Percentiles rank a stretch among this genome's conserved stretches.
Evolutionary conservation across 2,888 invertebrate genomes (phyloP).

Genomic region (Geophilus truncorum): DNA sequence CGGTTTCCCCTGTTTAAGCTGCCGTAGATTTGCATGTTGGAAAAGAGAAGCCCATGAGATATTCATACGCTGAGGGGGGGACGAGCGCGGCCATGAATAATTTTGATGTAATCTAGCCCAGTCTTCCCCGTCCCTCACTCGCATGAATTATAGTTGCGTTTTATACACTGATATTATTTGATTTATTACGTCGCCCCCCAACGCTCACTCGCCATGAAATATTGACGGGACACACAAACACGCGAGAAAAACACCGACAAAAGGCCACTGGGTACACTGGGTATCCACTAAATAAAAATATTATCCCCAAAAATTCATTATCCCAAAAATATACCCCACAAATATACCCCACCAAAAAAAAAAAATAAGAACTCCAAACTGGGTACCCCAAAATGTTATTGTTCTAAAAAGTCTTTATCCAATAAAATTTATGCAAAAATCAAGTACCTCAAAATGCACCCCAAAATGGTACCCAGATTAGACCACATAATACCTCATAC

Average conservation of each 20-base stretch:
- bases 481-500: no score
- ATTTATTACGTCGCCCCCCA: conserved; percentile 28
- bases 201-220: background rate
- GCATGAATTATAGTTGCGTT: conserved; percentile 31
- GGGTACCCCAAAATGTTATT: no score
- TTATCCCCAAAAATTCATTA: no score
- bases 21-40: conserved; percentile 30
- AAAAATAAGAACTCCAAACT: no score
- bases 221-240: background rate
- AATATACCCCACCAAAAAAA: no score
- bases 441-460: no score
- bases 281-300: no score
- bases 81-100: conserved; percentile 26
- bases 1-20: background rate
- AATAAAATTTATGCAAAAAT: no score
- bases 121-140: background rate
- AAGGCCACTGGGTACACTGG: no score
- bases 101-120: conserved; percentile 30
- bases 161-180: conserved; percentile 32
- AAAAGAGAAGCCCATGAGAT: conserved; percentile 25
- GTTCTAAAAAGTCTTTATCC: no score
- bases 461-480: no score
- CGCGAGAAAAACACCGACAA: background rate
- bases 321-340: no score
- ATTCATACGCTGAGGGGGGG: conserved; percentile 18